Base-by-base conservation (phyloP, 2,113 vertebrate genomes). In the Oreochromis aureus region DNA sequence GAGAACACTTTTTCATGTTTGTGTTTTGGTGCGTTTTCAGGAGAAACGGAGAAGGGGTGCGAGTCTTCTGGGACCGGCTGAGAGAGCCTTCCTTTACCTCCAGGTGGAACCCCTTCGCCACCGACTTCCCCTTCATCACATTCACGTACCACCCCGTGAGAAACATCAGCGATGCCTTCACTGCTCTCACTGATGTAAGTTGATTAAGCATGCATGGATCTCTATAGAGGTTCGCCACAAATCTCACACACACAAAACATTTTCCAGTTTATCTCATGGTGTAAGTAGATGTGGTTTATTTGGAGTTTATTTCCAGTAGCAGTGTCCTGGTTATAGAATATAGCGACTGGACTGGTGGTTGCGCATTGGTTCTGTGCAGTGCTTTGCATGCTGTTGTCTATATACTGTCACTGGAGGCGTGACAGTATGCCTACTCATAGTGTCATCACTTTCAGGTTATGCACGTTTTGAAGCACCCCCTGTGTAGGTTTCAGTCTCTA, bases 81-180 rank as follows among this genome's bases (percentile, higher is more conserved):
- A 96, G 96, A 66, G 95, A 97, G 46, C 96, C 95, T 15, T 92
- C 96, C 2, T 89, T 97, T 16, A 16, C 88, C 4, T 96, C 97
- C 16, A 95, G 91, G 8, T 98, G 97, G 97, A 98, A 97, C 85
- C 96, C 96, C 2, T 97, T 97, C 59, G 86, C 97, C 84, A 93
- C 80, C 1, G 95, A 97, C 32, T 87, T 97, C 59, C 96, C 97
- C 5, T 97, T 87, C 59, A 89, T 95, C 34, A 98, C 96, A 4
- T 97, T 98, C 91, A 96, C 91, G 22, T 91, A 96, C 76, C 97
- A 97, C 22, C 97, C 97, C 1, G 91, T 96, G 85, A 96, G 92
- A 82, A 81, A 94, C 3, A 82, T 55, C 87, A 95, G 51, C 41
- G 94, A 96, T 39, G 92, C 89, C 11, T 96, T 97, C 18, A 46